Conservation (phyloP, 2,797 vertebrate genomes). For the Pangasius krempfi region DNA sequence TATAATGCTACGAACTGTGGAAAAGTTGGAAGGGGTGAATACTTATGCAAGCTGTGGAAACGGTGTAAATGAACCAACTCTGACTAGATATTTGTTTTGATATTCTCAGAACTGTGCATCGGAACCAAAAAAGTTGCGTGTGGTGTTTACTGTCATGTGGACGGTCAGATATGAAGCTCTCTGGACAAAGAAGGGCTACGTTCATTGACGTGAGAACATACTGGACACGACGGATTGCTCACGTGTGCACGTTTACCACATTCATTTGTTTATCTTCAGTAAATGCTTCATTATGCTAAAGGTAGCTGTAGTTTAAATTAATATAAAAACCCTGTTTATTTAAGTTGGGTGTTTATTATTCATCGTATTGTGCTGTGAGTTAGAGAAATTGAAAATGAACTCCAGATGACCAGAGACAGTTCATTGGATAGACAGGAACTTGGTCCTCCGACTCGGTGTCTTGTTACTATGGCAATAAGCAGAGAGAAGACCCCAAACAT, state of each 20-base stretch:
- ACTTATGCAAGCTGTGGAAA: neutral
- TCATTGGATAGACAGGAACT: constrained; percentile 8
- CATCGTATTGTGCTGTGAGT: neutral
- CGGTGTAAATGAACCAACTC: neutral
- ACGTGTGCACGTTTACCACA: neutral
- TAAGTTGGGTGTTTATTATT: neutral
- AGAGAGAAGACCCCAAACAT: constrained; percentile 26
- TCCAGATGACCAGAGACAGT: constrained; percentile 29
- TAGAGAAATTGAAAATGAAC: neutral
- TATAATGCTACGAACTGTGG: neutral
- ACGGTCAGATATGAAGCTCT: neutral
- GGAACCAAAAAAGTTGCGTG: neutral
- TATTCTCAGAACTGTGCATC: neutral
- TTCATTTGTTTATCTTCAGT: neutral
- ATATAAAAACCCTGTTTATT: neutral
- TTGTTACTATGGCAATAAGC: constrained; percentile 45
- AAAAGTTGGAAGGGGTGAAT: neutral
- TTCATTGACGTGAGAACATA: neutral
- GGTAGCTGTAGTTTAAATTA: neutral
- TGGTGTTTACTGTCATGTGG: neutral
- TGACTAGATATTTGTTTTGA: neutral
- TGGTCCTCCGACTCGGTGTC: constrained; percentile 14
- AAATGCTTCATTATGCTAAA: too few species aligned
- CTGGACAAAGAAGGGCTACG: neutral
- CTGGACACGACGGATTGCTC: neutral